These are phyloP conservation scores for Lasioglossum calceatum DNA, from an alignment of 2,888 invertebrate genomes.

Conservation along the genomic window DNA sequence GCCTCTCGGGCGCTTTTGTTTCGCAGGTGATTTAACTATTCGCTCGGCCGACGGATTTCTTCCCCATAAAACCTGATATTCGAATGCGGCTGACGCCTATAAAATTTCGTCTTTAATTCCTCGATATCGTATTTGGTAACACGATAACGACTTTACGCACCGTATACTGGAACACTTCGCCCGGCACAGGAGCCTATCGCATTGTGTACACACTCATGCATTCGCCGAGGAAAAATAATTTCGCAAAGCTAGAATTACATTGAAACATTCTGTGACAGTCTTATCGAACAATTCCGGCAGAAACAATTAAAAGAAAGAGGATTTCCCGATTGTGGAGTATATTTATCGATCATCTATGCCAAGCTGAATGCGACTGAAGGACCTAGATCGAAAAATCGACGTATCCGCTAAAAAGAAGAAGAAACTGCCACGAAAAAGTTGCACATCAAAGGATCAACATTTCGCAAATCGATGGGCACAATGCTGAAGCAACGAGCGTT, in stretches of 20 bases:
- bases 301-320: too few relatives aligned
- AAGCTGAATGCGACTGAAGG: not conserved
- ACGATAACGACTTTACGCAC: slow-evolving; percentile 18
- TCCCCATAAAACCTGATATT: slow-evolving; percentile 26
- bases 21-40: slow-evolving; percentile 20
- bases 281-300: too few relatives aligned
- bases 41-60: slow-evolving; percentile 18
- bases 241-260: not conserved
- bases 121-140: slow-evolving; percentile 30
- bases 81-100: slow-evolving; percentile 19
- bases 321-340: too few relatives aligned
- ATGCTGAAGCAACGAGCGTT: not conserved
- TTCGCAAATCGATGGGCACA: not conserved
- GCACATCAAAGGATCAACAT: not conserved
- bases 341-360: not conserved
- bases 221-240: not conserved
- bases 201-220: not conserved
- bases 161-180: not conserved
- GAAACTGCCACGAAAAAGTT: not conserved
- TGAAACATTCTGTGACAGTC: not conserved
- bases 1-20: slow-evolving; percentile 11
- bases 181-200: not conserved
- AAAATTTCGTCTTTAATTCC: slow-evolving; percentile 26
- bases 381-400: not conserved
- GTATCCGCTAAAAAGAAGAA: not conserved